Conservation (phyloP, 2,888 invertebrate genomes). For the Romanomermis culicivorax region DNA sequence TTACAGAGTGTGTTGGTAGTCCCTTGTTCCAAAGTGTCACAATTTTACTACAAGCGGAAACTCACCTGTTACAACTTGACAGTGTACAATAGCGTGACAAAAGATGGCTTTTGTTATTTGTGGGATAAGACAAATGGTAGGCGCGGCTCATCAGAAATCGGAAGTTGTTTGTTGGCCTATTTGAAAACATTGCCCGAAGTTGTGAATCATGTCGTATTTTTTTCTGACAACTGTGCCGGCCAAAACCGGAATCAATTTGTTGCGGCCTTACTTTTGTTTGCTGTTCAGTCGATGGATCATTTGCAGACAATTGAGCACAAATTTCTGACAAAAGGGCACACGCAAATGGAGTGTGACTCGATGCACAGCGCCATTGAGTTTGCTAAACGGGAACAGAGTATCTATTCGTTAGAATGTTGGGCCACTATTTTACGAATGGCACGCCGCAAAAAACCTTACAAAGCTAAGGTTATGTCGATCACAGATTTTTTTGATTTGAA, state of each 20-base stretch:
- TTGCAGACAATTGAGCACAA: neutral
- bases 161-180: neutral
- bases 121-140: conserved; percentile 1
- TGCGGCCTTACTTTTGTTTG: neutral
- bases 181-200: neutral
- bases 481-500: neutral
- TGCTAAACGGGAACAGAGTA: neutral
- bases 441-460: too few species aligned
- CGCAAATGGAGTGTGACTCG: conserved; percentile 4
- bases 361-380: neutral
- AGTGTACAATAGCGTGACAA: neutral
- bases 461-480: neutral
- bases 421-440: neutral
- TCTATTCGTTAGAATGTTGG: neutral
- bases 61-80: conserved; percentile 3
- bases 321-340: conserved; percentile 4
- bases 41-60: conserved; percentile 5
- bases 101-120: neutral
- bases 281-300: neutral
- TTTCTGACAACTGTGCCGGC: conserved; percentile 4
- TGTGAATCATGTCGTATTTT: neutral
- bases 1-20: conserved; percentile 2
- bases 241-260: conserved; percentile 8
- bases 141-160: conserved; percentile 1
- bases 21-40: neutral